phyloP scores from a whole-genome alignment of 2,888 invertebrate species.

The Zygothrica quintamaculata region DNA sequence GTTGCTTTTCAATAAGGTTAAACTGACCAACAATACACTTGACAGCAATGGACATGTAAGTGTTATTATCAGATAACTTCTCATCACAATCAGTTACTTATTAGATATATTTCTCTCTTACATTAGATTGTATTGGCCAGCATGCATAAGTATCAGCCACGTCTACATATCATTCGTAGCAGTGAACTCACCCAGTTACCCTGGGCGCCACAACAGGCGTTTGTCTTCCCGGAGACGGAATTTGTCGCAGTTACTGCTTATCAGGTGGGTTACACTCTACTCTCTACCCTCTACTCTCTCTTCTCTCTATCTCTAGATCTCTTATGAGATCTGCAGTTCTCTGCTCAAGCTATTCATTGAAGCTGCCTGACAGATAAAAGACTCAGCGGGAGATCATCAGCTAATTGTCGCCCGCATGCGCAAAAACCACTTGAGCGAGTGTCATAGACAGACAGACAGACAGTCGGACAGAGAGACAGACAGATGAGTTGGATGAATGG shows the following conservation, averaged over 20 bases:
- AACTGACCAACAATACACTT: conserved; percentile 94
- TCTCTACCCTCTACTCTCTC: conserved; percentile 2
- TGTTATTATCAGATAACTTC: conserved; percentile 59
- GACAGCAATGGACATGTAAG: conserved; percentile 92
- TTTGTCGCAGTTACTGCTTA: conserved; percentile 99
- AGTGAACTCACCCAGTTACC: conserved; percentile 89
- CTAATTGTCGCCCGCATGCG: conserved; percentile 58
- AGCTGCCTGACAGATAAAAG: conserved; percentile 26
- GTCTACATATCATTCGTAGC: conserved; percentile 93
- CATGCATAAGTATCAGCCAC: conserved; percentile 98
- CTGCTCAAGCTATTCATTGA: conserved; percentile 23
- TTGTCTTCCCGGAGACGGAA: conserved; percentile 92
- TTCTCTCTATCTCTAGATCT: not conserved
- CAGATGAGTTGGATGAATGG: conserved; percentile 4
- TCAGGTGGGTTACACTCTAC: conserved; percentile 87
- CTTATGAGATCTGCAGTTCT: no score
- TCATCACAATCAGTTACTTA: conserved; percentile 9
- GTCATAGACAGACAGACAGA: conserved; percentile 16
- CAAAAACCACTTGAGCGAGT: conserved; percentile 59
- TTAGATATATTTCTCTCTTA: conserved; percentile 39
- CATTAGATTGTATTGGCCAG: conserved; percentile 94
- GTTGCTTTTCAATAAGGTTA: conserved; percentile 92
- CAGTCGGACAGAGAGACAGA: no score
- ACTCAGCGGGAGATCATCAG: conserved; percentile 40
- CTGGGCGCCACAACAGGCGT: conserved; percentile 89